Evolutionary conservation across 2,888 invertebrate species (phyloP).

Genomic region (Onchidella celtica): DNA sequence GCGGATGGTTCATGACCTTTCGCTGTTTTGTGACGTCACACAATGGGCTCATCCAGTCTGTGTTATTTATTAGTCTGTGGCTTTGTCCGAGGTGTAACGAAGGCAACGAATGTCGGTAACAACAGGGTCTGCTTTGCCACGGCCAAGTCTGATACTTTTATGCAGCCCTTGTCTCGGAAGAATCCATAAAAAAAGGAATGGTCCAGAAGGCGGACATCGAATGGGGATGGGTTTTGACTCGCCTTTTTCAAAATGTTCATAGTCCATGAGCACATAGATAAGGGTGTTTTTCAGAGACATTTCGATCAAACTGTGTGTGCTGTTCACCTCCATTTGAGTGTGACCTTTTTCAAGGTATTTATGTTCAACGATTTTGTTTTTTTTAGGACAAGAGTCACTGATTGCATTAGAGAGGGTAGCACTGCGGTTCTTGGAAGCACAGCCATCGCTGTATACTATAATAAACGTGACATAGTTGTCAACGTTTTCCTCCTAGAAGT

Average conservation of each 20-base stretch:
- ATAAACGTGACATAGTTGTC: neutral
- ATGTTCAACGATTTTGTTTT: slow-evolving; percentile 6
- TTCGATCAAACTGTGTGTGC: slow-evolving; percentile 17
- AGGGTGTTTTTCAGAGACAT: slow-evolving; percentile 9
- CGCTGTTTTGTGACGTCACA: too few relatives aligned
- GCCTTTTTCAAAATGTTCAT: neutral
- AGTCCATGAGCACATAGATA: slow-evolving; percentile 15
- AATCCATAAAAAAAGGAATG: neutral
- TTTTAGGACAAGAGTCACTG: neutral
- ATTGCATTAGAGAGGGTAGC: slow-evolving; percentile 7
- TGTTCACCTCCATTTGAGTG: slow-evolving; percentile 10
- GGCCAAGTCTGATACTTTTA: slow-evolving; percentile 14
- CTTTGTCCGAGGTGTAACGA: slow-evolving; percentile 7
- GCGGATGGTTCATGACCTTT: too few relatives aligned
- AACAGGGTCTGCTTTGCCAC: neutral
- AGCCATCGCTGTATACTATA: neutral
- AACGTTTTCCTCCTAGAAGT: slow-evolving; percentile 9
- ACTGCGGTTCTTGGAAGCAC: neutral
- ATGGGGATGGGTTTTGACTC: slow-evolving; percentile 10
- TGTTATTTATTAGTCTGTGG: too few relatives aligned
- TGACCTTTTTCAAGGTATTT: slow-evolving; percentile 5
- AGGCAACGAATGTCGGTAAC: neutral
- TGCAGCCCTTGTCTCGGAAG: neutral
- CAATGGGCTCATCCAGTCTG: too few relatives aligned
- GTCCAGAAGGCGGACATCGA: slow-evolving; percentile 9